phyloP scores from a whole-genome alignment of 2,113 vertebrate species.

The Podarcis muralis region DNA sequence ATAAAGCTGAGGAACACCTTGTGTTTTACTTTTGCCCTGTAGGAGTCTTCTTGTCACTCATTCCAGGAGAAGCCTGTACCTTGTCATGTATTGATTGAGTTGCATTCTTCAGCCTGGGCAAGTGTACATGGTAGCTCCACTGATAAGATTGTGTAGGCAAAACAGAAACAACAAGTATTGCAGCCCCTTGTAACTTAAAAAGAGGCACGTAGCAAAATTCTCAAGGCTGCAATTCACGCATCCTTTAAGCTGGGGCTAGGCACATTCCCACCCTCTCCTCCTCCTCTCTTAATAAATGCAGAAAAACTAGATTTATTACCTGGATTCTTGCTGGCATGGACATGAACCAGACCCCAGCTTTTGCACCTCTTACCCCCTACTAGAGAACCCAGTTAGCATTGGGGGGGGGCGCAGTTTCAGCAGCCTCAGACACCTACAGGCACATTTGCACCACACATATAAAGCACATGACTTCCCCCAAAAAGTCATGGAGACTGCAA shows the following conservation, averaged over 20 bases:
- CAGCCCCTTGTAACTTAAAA: background rate
- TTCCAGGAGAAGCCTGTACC: background rate
- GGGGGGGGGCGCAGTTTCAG: background rate
- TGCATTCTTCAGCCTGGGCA: background rate
- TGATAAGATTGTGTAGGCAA: background rate
- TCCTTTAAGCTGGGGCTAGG: background rate
- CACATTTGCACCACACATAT: too few species aligned
- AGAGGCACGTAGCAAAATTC: conserved; percentile 8
- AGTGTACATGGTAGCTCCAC: background rate
- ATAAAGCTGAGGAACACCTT: background rate
- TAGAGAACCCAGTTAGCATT: too few species aligned
- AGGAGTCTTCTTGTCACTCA: background rate
- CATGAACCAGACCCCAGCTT: background rate
- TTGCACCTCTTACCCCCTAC: background rate
- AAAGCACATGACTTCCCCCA: too few species aligned
- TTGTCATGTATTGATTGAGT: background rate
- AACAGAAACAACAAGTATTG: background rate
- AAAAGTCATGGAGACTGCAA: too few species aligned
- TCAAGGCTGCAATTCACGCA: background rate
- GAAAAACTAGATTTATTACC: background rate
- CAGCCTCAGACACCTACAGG: background rate
- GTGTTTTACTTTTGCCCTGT: background rate
- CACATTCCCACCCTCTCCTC: background rate
- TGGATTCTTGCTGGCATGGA: background rate
- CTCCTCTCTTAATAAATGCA: background rate